Base-by-base conservation (phyloP, 2,113 vertebrate genomes). In the Nothobranchius furzeri region DNA sequence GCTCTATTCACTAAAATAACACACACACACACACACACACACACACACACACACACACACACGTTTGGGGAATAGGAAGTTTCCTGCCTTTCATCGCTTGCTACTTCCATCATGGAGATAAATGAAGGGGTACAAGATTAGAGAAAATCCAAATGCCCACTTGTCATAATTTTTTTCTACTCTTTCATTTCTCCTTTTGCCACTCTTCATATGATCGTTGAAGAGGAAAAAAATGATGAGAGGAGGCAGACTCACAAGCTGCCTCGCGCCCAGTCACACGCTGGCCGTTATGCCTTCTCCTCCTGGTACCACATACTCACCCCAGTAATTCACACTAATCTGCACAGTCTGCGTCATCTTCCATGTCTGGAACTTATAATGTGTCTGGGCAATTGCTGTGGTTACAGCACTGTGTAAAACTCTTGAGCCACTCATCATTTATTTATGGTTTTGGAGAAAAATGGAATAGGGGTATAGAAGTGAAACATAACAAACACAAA, bases 251-350 rank as follows among this genome's bases (percentile, higher is more conserved):
- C 71, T 64, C 75, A 73, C 62, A 12, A 70, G 14, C 72, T 64
- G 70, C 76, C 84, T 83, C 74, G 57, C 52, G 74, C 83, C 85
- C 55, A 43, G 82, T 91, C 90, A 87, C 74, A 79, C 73, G 54
- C 68, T 83, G 49, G 65, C 25, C 66, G 5, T 57, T 59, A 42
- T n/a, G 72, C 65, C 56, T 60, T 64, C 68, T 25, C 78, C 76
- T 83, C 83, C 88, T 89, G 88, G 85, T 70, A 89, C 83, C 51
- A 59, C 59, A 45, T 57, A 30, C 51, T n/a, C 25, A 2, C 58
- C 36, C 56, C 55, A 17, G 2, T 9, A 57, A 35, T 30, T 46
- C 36, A 45, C 67, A 72, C 36, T 52, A 17, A 52, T 54, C 62
- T 47, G 9, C 11, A 58, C 47, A 54, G 15, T 25, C 50, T 15